Conservation (phyloP, 2,113 vertebrate species). For the Micronycteris hirsuta region DNA sequence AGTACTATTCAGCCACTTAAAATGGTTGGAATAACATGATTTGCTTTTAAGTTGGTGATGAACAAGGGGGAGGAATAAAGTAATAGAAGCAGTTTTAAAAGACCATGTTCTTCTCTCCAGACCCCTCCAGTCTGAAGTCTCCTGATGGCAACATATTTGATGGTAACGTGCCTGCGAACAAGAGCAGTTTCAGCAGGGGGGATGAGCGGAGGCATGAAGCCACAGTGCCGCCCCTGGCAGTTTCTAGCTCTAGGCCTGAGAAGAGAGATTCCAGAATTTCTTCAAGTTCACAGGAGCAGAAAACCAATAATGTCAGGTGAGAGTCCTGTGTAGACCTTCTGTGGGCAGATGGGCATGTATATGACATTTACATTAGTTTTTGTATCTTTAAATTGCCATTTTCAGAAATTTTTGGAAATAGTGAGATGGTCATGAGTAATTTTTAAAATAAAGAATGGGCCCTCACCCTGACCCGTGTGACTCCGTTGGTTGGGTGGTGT, state of each 20-base stretch:
- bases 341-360: background rate
- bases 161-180: constrained; percentile 76
- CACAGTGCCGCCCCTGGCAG: constrained; percentile 79
- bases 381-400: background rate
- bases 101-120: constrained; percentile 78
- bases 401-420: background rate
- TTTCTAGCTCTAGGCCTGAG: constrained; percentile 88
- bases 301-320: constrained; percentile 80
- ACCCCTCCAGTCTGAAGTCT: constrained; percentile 84
- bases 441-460: constrained; percentile 16
- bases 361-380: background rate
- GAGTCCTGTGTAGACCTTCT: background rate
- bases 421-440: background rate
- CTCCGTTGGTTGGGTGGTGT: too few species aligned
- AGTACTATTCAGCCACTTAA: background rate
- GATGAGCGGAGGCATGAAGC: constrained; percentile 85
- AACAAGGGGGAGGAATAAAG: background rate
- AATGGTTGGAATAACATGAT: background rate
- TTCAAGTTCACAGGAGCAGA: constrained; percentile 88
- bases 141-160: constrained; percentile 84
- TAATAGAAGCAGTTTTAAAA: background rate
- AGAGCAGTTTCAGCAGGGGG: constrained; percentile 75
- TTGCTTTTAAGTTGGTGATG: constrained; percentile 2
- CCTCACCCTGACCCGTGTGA: too few species aligned
- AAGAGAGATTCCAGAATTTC: constrained; percentile 88